phyloP scores from a whole-genome alignment of 2,888 invertebrate genomes.

The Tinea trinotella region DNA sequence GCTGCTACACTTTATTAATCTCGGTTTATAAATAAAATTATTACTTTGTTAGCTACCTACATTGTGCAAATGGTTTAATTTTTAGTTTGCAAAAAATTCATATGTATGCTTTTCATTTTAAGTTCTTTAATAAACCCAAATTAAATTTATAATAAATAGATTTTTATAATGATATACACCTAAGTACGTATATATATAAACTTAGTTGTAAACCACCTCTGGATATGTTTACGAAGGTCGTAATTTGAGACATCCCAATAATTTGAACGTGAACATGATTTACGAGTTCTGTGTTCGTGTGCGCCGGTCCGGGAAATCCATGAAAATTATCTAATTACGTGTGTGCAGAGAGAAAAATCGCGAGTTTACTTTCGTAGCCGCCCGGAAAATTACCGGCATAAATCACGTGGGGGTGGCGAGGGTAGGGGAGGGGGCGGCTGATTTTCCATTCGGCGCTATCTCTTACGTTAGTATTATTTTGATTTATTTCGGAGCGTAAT shows the following conservation, averaged over 20 bases:
- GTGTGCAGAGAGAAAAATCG: constrained; percentile 65
- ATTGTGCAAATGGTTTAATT: no score
- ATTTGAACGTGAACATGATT: constrained; percentile 19
- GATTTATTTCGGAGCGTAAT: constrained; percentile 66
- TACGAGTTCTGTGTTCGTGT: constrained; percentile 18
- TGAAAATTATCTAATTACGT: constrained; percentile 69
- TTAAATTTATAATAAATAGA: no score
- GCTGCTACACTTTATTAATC: constrained; percentile 50
- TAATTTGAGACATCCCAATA: constrained; percentile 15
- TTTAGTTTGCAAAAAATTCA: no score
- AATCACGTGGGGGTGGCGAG: constrained; percentile 42
- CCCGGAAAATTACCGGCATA: constrained; percentile 68
- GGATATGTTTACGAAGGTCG: constrained; percentile 3
- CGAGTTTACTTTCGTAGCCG: constrained; percentile 65
- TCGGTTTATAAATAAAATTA: constrained; percentile 38
- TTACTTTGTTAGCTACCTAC: constrained; percentile 19
- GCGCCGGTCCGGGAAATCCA: constrained; percentile 37
- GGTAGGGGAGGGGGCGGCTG: constrained; percentile 45
- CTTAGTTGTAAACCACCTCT: not conserved
- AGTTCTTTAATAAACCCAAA: no score
- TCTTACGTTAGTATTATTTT: constrained; percentile 67
- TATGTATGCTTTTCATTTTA: no score
- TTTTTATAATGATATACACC: no score
- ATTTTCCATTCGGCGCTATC: constrained; percentile 66
- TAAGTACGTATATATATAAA: no score